These are phyloP conservation scores for Caenorhabditis becei DNA, from an alignment of 2,888 invertebrate species.

Conservation along the genomic window DNA sequence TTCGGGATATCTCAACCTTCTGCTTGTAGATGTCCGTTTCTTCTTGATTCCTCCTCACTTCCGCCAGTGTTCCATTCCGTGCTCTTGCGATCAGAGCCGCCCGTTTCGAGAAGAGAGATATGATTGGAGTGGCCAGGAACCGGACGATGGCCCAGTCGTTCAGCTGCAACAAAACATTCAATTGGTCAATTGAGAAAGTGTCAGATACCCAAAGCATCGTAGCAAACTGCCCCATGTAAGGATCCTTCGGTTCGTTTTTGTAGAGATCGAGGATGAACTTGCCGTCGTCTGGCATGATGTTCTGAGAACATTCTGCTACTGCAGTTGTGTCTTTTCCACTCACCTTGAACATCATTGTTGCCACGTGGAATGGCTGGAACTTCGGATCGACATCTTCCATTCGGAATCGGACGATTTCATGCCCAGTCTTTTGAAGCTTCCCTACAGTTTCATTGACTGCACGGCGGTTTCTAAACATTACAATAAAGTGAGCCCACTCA, in stretches of 20 bases:
- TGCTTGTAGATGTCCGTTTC: constrained; percentile 73
- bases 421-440: constrained; percentile 71
- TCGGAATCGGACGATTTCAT: constrained; percentile 75
- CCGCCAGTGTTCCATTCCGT: constrained; percentile 57
- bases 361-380: constrained; percentile 69
- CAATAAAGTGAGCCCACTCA: too few species aligned
- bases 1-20: too few species aligned
- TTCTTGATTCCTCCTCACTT: constrained; percentile 75
- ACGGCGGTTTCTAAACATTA: constrained; percentile 61
- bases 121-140: constrained; percentile 1
- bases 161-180: neutral
- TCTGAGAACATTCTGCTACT: constrained; percentile 50
- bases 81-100: constrained; percentile 31
- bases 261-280: constrained; percentile 71
- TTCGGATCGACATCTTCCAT: constrained; percentile 46
- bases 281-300: constrained; percentile 76
- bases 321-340: neutral
- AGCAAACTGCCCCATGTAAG: constrained; percentile 71
- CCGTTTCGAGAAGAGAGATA: constrained; percentile 28
- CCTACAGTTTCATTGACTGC: constrained; percentile 76
- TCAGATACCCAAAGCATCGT: constrained; percentile 5
- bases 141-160: constrained; percentile 33
- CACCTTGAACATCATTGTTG: constrained; percentile 70
- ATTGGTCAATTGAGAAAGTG: too few species aligned
- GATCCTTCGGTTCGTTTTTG: constrained; percentile 76